Evolutionary conservation across 2,888 invertebrate genomes (phyloP), one percentile per base, ranked within the genome.

Genomic region (Athalia cordata): DNA sequence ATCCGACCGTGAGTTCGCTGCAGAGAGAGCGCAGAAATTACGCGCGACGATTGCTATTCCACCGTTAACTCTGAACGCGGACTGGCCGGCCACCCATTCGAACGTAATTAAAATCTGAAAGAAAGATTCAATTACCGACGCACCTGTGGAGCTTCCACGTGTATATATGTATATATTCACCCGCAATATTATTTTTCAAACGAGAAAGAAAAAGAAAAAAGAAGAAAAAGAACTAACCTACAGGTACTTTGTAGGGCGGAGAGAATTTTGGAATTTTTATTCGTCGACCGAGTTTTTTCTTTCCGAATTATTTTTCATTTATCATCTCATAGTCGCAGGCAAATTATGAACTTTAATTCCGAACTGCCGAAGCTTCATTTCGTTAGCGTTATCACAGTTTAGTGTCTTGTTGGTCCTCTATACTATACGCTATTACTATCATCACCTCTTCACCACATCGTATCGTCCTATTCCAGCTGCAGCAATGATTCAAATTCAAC

Each of bases 131-230:
- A 59, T 72, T 59, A 59, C 72, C 57, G 45, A 57, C 57, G 72
- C 72, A 72, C 72, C 72, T 72, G 72, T 72, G 72, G 72, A 72
- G 72, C 72, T 72, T 59, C 47, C 72, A 72, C 72, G 72, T 57
- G 57, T 57, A 29, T 29, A 29, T 2, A 29, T 29, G 29, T 29
- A 29, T 29, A 29, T 29, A 29, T 2, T 29, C 29, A 0, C 29
- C 29, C 29, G 29, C 2, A 29, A 29, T 29, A 29, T 29, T 29
- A 29, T 29, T 29, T 29, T 29, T 0, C 29, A 29, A 29, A 29
- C 29, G 2, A 29, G 2, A 29, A 29, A 29, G 29, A 29, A 29
- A 29, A 29, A 29, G 2, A 29, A 29, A 29, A 29, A 29, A 29
- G 29, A 29, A 29, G 2, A 29, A 29, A 29, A 29, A 2, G 2